phyloP scores from a whole-genome alignment of 2,888 invertebrate genomes.

The Amphipyra tragopoginis region DNA sequence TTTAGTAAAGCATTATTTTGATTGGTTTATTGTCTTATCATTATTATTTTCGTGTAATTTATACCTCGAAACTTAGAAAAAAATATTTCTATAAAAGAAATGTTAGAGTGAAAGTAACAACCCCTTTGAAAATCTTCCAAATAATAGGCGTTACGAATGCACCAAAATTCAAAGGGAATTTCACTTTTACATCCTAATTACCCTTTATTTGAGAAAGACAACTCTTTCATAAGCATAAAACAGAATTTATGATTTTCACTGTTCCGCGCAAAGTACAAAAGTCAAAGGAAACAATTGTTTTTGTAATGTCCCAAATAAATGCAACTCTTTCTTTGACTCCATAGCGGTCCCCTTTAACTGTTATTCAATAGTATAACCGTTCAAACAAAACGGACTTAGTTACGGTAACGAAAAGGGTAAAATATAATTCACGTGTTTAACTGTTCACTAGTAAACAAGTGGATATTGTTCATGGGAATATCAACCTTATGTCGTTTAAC shows the following conservation, averaged over 20 bases:
- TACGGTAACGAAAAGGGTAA: constrained; percentile 84
- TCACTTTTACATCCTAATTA: constrained; percentile 89
- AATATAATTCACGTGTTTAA: constrained; percentile 67
- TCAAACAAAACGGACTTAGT: constrained; percentile 77
- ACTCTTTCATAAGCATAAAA: constrained; percentile 75
- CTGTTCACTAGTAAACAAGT: constrained; percentile 47
- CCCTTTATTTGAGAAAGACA: constrained; percentile 73
- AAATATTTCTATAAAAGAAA: constrained; percentile 40
- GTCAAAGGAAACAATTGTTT: constrained; percentile 66
- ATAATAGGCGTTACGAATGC: constrained; percentile 79
- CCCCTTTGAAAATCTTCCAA: constrained; percentile 66
- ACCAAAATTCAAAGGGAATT: constrained; percentile 73
- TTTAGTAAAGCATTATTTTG: too few relatives aligned
- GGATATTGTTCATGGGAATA: constrained; percentile 10
- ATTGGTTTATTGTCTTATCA: too few relatives aligned
- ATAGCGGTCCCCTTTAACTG: constrained; percentile 83
- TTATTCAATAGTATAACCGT: constrained; percentile 72
- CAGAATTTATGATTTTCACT: constrained; percentile 79
- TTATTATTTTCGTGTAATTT: neutral
- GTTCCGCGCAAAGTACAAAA: constrained; percentile 76
- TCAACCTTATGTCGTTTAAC: constrained; percentile 32
- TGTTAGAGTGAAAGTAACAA: constrained; percentile 82
- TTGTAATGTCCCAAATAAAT: constrained; percentile 79
- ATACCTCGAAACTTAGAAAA: constrained; percentile 1
- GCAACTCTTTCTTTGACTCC: constrained; percentile 81